These are phyloP conservation scores for Neodiprion fabricii DNA, from an alignment of 1,140 invertebrate species.

Conservation along the genomic window DNA sequence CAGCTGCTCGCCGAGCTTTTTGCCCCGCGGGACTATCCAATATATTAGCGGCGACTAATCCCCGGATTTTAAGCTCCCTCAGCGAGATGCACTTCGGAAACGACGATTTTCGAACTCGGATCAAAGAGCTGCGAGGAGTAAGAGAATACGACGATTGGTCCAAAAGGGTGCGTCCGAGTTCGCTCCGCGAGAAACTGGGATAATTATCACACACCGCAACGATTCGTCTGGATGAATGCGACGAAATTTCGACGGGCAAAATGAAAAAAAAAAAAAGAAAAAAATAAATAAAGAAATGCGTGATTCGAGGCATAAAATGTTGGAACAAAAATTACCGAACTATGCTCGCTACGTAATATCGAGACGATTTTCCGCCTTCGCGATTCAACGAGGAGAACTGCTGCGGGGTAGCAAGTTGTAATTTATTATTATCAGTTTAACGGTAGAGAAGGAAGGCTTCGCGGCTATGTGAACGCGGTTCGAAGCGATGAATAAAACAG, in stretches of 20 bases:
- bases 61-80: constrained; percentile 50
- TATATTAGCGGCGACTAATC: constrained; percentile 59
- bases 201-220: not conserved
- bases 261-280: not conserved
- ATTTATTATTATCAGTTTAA: constrained; percentile 2
- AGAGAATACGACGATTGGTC: not conserved
- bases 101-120: not conserved
- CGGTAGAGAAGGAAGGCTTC: not conserved
- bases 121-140: not conserved
- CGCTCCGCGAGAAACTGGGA: not conserved
- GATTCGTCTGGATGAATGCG: not conserved
- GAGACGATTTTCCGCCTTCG: not conserved
- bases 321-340: too few relatives aligned
- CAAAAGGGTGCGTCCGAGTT: too few relatives aligned
- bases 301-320: too few relatives aligned
- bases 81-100: too few relatives aligned
- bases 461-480: constrained; percentile 45
- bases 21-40: constrained; percentile 36
- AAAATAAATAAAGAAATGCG: too few relatives aligned
- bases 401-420: not conserved
- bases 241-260: not conserved
- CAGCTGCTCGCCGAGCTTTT: constrained; percentile 55
- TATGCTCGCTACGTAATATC: not conserved
- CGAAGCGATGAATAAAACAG: constrained; percentile 49
- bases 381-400: constrained; percentile 12